phyloP scores from a whole-genome alignment of 2,797 vertebrate genomes.

The Geotrypetes seraphini region DNA sequence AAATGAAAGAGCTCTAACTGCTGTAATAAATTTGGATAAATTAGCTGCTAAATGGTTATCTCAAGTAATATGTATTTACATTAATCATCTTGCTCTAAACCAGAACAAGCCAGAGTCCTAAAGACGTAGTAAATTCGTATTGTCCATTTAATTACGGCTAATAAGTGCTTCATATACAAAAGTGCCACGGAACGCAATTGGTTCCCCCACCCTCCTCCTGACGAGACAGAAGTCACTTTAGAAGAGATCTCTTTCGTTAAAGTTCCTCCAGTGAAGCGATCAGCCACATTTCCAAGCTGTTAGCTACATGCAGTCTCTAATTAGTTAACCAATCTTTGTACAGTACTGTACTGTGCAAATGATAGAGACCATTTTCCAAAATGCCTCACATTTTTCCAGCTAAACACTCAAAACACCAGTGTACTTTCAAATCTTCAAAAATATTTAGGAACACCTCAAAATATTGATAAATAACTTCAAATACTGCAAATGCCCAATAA shows the following conservation, averaged over 20 bases:
- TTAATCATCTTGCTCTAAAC: slow-evolving; percentile 95
- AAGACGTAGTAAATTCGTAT: slow-evolving; percentile 83
- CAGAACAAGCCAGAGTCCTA: slow-evolving; percentile 82
- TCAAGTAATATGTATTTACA: slow-evolving; percentile 97
- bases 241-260: slow-evolving; percentile 26
- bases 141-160: slow-evolving; percentile 90
- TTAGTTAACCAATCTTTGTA: too few species aligned
- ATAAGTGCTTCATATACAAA: slow-evolving; percentile 83
- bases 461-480: too few species aligned
- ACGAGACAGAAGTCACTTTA: slow-evolving; percentile 48
- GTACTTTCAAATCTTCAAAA: too few species aligned
- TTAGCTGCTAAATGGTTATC: slow-evolving; percentile 98
- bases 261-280: slow-evolving; percentile 21
- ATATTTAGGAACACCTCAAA: too few species aligned
- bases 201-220: too few species aligned
- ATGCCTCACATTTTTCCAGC: too few species aligned
- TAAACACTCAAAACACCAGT: too few species aligned
- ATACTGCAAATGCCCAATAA: too few species aligned
- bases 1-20: slow-evolving; percentile 78
- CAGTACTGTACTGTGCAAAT: too few species aligned
- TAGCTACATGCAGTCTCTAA: too few species aligned
- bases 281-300: slow-evolving; percentile 21
- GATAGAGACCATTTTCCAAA: too few species aligned
- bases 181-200: too few species aligned
- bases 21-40: slow-evolving; percentile 97